These are phyloP conservation scores for Pteronotus mesoamericanus DNA, from an alignment of 2,797 vertebrate species.

Conservation along the genomic window DNA sequence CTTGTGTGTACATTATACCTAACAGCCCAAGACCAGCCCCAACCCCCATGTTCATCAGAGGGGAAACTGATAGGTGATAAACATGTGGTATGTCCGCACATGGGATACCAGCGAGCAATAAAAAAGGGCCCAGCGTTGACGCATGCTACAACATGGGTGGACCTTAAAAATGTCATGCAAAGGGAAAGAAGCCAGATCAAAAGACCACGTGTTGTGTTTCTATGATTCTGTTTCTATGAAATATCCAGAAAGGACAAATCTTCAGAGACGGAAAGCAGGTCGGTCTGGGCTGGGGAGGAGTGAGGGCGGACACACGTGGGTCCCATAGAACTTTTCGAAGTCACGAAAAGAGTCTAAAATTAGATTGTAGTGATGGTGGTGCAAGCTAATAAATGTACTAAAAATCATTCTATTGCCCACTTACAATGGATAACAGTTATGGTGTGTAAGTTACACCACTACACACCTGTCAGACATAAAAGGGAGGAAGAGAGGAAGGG, in stretches of 20 bases:
- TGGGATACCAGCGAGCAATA: neutral
- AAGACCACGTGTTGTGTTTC: neutral
- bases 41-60: neutral
- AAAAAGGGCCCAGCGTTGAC: neutral
- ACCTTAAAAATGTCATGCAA: neutral
- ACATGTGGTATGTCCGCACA: accelerated
- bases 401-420: neutral
- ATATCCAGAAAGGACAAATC: neutral
- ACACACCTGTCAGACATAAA: neutral
- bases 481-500: neutral
- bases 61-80: neutral
- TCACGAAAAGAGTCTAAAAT: neutral
- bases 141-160: neutral
- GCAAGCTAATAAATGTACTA: neutral
- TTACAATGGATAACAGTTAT: neutral
- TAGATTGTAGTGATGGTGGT: neutral
- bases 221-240: neutral
- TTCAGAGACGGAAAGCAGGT: neutral
- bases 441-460: neutral
- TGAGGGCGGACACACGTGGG: too few relatives aligned
- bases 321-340: too few relatives aligned
- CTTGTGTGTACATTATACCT: neutral
- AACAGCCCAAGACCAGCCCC: neutral
- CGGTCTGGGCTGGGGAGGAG: neutral
- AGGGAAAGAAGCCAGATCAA: neutral